Conservation (phyloP, 2,888 invertebrate species). For the Nomada goodeniana region DNA sequence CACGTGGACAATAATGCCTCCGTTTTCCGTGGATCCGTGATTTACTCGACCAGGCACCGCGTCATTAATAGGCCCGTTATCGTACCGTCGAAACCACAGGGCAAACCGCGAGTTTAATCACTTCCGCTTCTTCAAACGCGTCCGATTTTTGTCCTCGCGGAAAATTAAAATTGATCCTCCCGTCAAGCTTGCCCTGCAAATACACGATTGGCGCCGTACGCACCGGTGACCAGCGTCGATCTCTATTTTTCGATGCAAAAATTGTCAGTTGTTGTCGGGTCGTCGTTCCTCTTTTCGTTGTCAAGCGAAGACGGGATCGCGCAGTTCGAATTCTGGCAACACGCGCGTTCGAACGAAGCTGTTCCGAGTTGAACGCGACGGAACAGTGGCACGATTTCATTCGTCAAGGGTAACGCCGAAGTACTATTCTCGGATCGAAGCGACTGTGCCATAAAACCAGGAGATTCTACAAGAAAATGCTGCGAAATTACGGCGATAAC, state of each 20-base stretch:
- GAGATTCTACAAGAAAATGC: neutral
- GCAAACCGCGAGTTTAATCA: neutral
- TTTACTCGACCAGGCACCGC: no score
- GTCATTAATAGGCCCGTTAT: slow-evolving; percentile 17
- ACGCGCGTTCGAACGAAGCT: neutral
- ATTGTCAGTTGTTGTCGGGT: neutral
- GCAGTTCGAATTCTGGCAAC: neutral
- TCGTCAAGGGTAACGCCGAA: neutral
- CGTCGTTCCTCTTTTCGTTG: neutral
- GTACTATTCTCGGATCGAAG: neutral
- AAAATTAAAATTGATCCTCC: neutral
- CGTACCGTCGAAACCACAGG: neutral
- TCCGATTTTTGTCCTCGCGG: neutral
- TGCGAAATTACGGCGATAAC: neutral
- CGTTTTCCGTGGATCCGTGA: no score
- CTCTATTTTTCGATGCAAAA: neutral
- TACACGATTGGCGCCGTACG: neutral
- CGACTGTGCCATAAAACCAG: neutral
- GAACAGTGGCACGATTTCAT: neutral
- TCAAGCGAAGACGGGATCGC: neutral
- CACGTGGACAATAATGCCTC: no score
- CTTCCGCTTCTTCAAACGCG: neutral
- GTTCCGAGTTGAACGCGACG: neutral
- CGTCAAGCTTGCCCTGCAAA: neutral
- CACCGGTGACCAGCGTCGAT: no score